These are phyloP conservation scores for Alligator sinensis DNA, from an alignment of 2,113 vertebrate genomes.

Conservation along the genomic window DNA sequence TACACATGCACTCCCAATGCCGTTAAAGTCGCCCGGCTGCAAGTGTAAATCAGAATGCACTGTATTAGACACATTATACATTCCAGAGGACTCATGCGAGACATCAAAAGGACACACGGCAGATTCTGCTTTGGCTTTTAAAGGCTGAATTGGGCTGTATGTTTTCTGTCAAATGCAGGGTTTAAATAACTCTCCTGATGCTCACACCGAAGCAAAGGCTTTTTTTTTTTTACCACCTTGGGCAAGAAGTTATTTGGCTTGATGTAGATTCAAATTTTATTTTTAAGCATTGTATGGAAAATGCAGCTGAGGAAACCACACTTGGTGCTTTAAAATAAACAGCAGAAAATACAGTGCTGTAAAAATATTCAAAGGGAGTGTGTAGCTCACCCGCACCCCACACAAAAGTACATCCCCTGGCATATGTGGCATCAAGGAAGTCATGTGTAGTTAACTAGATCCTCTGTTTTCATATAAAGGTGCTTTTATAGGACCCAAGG, in stretches of 20 bases:
- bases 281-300: constrained; percentile 52
- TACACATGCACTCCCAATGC: not conserved
- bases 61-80: not conserved
- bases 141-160: not conserved
- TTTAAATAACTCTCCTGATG: not conserved
- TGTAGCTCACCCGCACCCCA: accelerated
- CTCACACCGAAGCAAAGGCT: not conserved
- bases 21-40: not conserved
- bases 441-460: not conserved
- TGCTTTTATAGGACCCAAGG: not conserved
- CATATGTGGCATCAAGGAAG: not conserved
- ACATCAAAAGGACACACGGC: not conserved
- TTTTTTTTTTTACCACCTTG: not conserved
- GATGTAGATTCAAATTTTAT: constrained; percentile 26
- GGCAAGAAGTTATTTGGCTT: constrained; percentile 47
- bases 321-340: constrained; percentile 47
- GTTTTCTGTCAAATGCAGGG: not conserved
- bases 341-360: constrained; percentile 15
- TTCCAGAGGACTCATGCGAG: accelerated
- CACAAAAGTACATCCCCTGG: not conserved
- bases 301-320: constrained; percentile 27
- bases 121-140: not conserved
- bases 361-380: not conserved
- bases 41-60: constrained; percentile 23
- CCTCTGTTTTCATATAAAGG: not conserved